phyloP scores from a whole-genome alignment of 2,113 vertebrate species.

The Phalacrocorax pelagicus region DNA sequence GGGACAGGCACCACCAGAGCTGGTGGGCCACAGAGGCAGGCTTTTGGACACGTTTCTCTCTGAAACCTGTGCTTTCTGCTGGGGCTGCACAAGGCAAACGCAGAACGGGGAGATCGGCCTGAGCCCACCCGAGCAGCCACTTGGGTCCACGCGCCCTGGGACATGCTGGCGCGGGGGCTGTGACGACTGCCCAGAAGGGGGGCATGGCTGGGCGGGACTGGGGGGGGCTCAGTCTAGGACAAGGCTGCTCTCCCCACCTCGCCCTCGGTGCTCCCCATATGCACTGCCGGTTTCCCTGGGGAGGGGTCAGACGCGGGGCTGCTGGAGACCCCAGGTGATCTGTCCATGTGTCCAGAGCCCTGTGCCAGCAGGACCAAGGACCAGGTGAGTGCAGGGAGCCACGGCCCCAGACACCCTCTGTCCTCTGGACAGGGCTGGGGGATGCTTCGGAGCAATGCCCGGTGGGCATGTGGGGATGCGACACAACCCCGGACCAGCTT shows the following conservation, averaged over 20 bases:
- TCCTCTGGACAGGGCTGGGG: not conserved
- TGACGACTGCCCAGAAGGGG: not conserved
- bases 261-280: accelerated
- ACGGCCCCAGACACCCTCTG: accelerated
- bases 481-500: accelerated
- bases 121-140: too few relatives aligned
- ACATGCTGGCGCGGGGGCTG: accelerated
- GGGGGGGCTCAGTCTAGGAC: not conserved
- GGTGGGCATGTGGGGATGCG: accelerated
- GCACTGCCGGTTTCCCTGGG: not conserved
- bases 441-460: accelerated
- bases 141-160: accelerated
- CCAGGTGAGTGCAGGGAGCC: not conserved
- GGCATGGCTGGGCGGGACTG: not conserved
- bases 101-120: accelerated
- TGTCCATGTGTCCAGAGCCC: accelerated
- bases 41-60: not conserved
- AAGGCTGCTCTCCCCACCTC: not conserved
- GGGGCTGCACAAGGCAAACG: not conserved
- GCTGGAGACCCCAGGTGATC: not conserved
- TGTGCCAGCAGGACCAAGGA: accelerated
- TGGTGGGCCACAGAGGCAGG: not conserved
- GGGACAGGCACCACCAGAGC: not conserved
- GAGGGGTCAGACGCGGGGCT: not conserved
- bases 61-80: not conserved